Percentiles rank a stretch among this genome's conserved stretches.
Evolutionary conservation across 2,113 vertebrate species (phyloP).

Genomic region (Python bivittatus): DNA sequence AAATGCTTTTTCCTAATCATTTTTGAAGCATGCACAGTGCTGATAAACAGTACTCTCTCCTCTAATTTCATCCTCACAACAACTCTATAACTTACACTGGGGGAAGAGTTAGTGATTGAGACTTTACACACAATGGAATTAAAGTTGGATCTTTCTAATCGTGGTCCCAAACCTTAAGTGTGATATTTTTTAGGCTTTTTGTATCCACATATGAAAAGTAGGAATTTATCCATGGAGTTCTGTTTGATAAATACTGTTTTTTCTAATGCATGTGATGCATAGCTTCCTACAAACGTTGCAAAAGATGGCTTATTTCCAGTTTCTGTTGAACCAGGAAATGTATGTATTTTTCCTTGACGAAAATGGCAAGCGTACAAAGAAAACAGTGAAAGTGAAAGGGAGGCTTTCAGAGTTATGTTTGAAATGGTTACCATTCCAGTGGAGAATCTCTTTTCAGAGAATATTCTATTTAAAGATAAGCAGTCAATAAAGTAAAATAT

Average conservation of each 20-base stretch:
- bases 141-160: not conserved
- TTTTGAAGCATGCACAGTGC: not conserved
- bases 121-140: not conserved
- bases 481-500: not conserved
- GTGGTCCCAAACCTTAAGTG: not conserved
- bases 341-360: not conserved
- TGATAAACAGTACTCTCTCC: not conserved
- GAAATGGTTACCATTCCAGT: not conserved
- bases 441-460: not conserved
- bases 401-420: not conserved
- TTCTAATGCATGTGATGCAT: not conserved
- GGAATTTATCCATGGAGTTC: not conserved
- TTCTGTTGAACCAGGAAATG: not conserved
- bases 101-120: not conserved
- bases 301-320: not conserved
- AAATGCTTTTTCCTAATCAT: not conserved
- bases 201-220: not conserved
- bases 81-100: not conserved
- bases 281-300: not conserved
- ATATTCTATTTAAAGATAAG: not conserved
- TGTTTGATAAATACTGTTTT: not conserved
- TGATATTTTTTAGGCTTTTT: not conserved
- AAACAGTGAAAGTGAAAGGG: not conserved
- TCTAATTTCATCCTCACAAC: not conserved
- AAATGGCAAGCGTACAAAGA: not conserved